Evolutionary conservation across 2,888 invertebrate species (phyloP), one percentile per base, ranked within the genome.

Genomic region (Hylaea fasciaria): DNA sequence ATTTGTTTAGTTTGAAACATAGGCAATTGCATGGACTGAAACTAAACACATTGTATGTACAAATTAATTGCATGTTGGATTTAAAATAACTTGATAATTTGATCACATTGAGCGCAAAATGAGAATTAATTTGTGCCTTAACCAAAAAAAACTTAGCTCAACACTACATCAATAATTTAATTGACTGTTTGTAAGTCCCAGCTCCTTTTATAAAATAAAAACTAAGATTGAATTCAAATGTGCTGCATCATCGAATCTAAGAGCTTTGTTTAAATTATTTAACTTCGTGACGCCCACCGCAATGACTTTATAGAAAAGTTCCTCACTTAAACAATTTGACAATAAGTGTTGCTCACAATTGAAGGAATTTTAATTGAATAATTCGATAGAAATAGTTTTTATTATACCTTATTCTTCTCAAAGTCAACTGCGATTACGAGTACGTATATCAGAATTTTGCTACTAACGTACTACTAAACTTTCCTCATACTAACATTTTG

Each of bases 261-360:
- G 82, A 87, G 88, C 85, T 83, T 87, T 88, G 87, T 89, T 89
- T 86, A 62, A 82, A 86, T 83, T 82, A 83, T 81, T 77, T 77
- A 71, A 67, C 69, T 71, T 69, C 68, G 78, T 79, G 85, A 83
- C 87, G 87, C 89, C 87, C 76, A 77, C 81, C 74, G 74, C 78
- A 80, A 85, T 85, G 85, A 82, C 81, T 83, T 70, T 73, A 81
- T 82, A 82, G 76, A 83, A 85, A 81, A 78, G 84, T 81, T 78
- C 76, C 78, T 32, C 78, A 76, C 74, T 79, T 75, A 77, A 76
- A 80, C 77, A 81, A 85, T 83, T 85, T 82, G 74, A 78, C 2
- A 78, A 74, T 81, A 81, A 82, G 76, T 77, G 78, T 73, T 73
- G 72, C 75, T 76, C 73, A 71, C 72, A 72, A 74, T 73, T 73